Evolutionary conservation across 2,797 vertebrate genomes (phyloP).

Genomic region (Chiloscyllium punctatum): DNA sequence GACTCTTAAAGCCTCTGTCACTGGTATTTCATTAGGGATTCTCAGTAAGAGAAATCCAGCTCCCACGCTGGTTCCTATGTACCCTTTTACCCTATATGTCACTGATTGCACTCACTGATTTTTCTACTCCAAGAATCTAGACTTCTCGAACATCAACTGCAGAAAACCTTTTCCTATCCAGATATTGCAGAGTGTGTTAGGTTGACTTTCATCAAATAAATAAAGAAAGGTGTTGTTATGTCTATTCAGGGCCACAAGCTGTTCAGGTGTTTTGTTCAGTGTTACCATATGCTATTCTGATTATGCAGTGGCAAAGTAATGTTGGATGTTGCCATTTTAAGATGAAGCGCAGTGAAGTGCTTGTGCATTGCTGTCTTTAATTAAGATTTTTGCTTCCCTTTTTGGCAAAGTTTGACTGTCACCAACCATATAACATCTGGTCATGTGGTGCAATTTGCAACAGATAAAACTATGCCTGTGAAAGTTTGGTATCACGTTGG

Average conservation of each 20-base stretch:
- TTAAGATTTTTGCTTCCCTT: neutral
- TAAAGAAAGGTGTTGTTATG: neutral
- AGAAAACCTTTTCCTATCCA: neutral
- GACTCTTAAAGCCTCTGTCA: neutral
- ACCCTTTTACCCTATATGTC: neutral
- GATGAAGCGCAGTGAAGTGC: neutral
- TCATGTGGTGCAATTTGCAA: neutral
- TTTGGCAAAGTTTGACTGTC: conserved; percentile 1
- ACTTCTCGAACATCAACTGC: neutral
- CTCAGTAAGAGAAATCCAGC: neutral
- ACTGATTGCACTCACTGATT: neutral
- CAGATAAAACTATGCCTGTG: neutral
- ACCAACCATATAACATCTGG: neutral
- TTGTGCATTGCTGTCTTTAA: neutral
- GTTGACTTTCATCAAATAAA: neutral
- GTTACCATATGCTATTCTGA: neutral
- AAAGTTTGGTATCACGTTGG: conserved; percentile 5
- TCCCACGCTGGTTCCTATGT: neutral
- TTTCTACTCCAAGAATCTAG: neutral
- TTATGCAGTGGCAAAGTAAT: neutral
- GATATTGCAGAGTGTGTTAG: neutral
- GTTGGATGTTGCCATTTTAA: conserved; percentile 18
- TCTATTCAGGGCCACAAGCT: neutral
- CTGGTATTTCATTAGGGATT: neutral
- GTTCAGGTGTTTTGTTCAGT: neutral